These are phyloP conservation scores for Copidosoma floridanum DNA, from an alignment of 1,140 invertebrate genomes.

Conservation along the genomic window DNA sequence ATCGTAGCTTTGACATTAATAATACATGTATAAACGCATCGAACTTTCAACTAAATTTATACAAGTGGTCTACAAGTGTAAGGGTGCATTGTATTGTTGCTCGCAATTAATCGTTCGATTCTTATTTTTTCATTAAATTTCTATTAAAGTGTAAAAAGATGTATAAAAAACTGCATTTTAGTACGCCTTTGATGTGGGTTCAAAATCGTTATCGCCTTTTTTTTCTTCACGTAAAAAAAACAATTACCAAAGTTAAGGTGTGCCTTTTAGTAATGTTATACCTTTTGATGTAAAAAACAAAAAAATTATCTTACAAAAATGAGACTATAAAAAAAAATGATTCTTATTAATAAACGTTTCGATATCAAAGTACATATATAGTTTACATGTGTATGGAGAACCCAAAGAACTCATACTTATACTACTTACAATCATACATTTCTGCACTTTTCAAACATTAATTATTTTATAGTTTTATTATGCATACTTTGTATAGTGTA, in stretches of 20 bases:
- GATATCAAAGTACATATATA: constrained; percentile 11
- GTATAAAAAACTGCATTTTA: constrained; percentile 42
- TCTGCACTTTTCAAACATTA: not conserved
- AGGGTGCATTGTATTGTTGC: constrained; percentile 18
- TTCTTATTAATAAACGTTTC: constrained; percentile 8
- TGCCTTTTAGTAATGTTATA: no score
- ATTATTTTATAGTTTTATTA: constrained; percentile 11
- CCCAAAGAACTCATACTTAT: not conserved
- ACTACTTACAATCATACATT: constrained; percentile 5
- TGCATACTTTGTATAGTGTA: not conserved
- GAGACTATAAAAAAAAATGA: not conserved
- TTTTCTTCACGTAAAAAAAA: constrained; percentile 2
- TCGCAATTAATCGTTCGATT: not conserved
- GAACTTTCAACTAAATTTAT: constrained; percentile 29
- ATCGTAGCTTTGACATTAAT: no score
- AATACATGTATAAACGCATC: constrained; percentile 33
- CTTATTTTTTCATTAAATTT: not conserved
- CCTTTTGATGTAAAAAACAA: no score
- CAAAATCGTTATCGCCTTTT: constrained; percentile 9
- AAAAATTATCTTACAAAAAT: not conserved
- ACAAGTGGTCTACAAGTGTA: constrained; percentile 19
- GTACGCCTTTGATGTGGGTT: constrained; percentile 30
- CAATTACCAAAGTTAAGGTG: not conserved
- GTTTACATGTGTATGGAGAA: no score
- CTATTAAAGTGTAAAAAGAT: constrained; percentile 43